phyloP scores from a whole-genome alignment of 2,797 vertebrate genomes.

The Macropus fuliginosus region DNA sequence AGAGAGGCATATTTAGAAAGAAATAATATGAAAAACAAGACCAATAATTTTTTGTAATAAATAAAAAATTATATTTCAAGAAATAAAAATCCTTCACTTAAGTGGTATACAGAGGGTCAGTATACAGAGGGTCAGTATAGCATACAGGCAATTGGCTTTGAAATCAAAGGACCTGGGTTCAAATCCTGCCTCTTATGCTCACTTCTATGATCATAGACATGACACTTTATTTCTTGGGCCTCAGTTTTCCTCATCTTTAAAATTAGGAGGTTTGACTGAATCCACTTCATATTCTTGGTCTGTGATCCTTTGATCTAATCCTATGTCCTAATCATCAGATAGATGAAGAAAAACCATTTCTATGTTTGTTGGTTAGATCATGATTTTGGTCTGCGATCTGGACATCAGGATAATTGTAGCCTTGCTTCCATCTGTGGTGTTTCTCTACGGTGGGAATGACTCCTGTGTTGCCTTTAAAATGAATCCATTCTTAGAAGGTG shows the following conservation, averaged over 20 bases:
- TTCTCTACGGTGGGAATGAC: neutral
- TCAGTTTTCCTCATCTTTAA: neutral
- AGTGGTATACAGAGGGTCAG: neutral
- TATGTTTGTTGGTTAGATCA: neutral
- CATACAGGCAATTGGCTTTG: neutral
- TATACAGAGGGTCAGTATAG: neutral
- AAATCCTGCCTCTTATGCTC: neutral
- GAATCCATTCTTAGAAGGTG: neutral
- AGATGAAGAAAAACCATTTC: neutral
- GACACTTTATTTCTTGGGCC: neutral
- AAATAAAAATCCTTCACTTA: neutral
- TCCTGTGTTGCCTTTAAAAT: neutral
- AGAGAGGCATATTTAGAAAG: neutral
- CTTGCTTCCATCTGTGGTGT: neutral
- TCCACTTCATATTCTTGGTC: neutral
- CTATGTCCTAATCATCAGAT: neutral
- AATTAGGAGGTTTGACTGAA: neutral
- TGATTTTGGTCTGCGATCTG: neutral
- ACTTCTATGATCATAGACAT: neutral
- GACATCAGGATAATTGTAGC: neutral
- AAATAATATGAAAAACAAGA: neutral
- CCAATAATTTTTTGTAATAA: neutral
- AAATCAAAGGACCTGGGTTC: neutral
- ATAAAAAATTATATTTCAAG: neutral
- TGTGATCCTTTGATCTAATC: neutral